Percentiles rank a stretch among this genome's conserved stretches.
These are phyloP conservation scores for Caenorhabditis sp. DNA, from an alignment of 2,888 invertebrate species.

Conservation along the genomic window DNA sequence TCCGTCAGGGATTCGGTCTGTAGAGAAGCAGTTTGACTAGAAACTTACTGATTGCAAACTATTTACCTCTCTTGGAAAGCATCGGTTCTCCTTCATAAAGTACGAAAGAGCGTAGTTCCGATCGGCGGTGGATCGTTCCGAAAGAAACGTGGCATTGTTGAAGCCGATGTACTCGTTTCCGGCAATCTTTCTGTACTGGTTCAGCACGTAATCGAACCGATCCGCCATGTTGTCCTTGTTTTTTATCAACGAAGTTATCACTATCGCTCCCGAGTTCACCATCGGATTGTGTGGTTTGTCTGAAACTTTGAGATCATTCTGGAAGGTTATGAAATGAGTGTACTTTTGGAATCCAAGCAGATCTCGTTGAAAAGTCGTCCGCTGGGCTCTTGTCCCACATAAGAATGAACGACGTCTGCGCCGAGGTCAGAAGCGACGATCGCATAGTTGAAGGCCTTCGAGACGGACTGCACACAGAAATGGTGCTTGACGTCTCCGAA, in stretches of 20 bases:
- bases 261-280: constrained; percentile 97
- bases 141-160: constrained; percentile 86
- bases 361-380: constrained; percentile 73
- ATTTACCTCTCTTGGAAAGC: constrained; percentile 70
- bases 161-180: constrained; percentile 91
- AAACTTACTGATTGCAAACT: neutral
- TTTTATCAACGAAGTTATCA: constrained; percentile 87
- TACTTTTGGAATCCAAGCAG: constrained; percentile 68
- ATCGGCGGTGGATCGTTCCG: constrained; percentile 93
- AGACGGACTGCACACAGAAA: constrained; percentile 90
- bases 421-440: constrained; percentile 72
- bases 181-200: constrained; percentile 83
- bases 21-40: constrained; percentile 90
- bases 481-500: constrained; percentile 90
- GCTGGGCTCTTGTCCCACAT: constrained; percentile 72
- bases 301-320: too few species aligned
- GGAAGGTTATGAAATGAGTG: neutral
- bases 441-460: constrained; percentile 82
- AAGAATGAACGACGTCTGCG: constrained; percentile 66
- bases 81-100: constrained; percentile 94
- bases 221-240: constrained; percentile 79
- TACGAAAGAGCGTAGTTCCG: constrained; percentile 96
- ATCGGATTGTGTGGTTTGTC: constrained; percentile 98
- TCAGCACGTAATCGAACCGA: constrained; percentile 80
- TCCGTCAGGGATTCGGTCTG: constrained; percentile 66